Base-by-base conservation (phyloP, 1,140 invertebrate species). In the Polypedilum pembai region DNA sequence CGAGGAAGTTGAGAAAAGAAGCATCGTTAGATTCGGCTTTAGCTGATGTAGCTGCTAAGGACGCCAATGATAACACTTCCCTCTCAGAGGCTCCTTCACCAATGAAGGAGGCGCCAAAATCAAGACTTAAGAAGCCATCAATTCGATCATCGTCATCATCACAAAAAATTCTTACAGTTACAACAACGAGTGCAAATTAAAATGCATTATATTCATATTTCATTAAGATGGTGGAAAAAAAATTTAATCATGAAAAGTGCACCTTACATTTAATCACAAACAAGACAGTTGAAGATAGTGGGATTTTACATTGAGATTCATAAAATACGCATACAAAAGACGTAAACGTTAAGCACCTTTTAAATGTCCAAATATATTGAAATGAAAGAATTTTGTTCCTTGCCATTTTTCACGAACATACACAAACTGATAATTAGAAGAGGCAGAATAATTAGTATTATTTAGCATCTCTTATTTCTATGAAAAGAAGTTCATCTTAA, bases 101-200 rank as follows among this genome's bases (percentile, higher is more conserved):
- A 20, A 20, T 18, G 18, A 69, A 69, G 18, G 65, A 69, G 8
- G 17, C 17, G 17, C 17, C 17, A 69, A 69, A 69, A 18, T 69
- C 65, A 20, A 18, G 65, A 20, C 65, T 69, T 18, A 69, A 69
- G 20, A 69, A 69, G 65, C 65, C 65, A 69, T 20, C 65, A 17
- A 69, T 69, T 20, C 65, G 65, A 4, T 69, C 65, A 12, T n/a
- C 65, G 18, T 69, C 65, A 5, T n/a, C 65, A 20, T 69, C 65
- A 18, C 65, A 69, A 69, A 69, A 69, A 69, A 18, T 20, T 8
- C 18, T 69, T 3, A 20, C 65, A 21, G 24, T 33, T 5, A 69
- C 17, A 7, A 69, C 24, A 33, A 69, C 10, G 17, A 69, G 65
- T 18, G 65, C 45, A 56, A 56, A 56, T 56, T 56, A 12, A 56